Evolutionary conservation across 1,140 invertebrate species (phyloP).

Genomic region (Arctopsyche grandis): DNA sequence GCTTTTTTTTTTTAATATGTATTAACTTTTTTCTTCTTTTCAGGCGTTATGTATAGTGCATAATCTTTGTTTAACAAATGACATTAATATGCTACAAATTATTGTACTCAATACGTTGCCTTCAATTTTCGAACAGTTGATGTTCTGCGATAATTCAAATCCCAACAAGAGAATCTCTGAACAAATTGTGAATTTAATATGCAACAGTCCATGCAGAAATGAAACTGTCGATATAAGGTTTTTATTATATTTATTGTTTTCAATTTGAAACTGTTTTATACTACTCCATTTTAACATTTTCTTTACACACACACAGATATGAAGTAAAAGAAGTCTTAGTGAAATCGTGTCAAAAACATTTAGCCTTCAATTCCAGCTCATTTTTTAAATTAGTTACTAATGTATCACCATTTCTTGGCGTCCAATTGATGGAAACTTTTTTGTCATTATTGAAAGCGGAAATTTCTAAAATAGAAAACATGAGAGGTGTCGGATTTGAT

Average conservation of each 20-base stretch:
- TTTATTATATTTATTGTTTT: conserved; percentile 26
- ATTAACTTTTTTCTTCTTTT: conserved; percentile 10
- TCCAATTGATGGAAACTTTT: conserved; percentile 33
- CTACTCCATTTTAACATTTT: no score
- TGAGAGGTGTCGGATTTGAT: conserved; percentile 53
- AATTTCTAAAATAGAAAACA: conserved; percentile 51
- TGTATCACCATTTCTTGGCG: conserved; percentile 12
- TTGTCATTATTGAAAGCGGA: conserved; percentile 42
- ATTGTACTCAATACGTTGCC: conserved; percentile 38
- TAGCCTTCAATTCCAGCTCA: conserved; percentile 49
- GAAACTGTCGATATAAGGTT: conserved; percentile 29
- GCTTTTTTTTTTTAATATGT: background rate
- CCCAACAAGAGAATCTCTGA: conserved; percentile 49
- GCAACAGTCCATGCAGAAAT: conserved; percentile 38
- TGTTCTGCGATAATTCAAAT: conserved; percentile 50
- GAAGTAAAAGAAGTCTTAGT: conserved; percentile 42
- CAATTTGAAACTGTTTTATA: no score
- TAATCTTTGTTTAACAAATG: conserved; percentile 33
- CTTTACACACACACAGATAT: no score
- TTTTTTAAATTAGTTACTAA: conserved; percentile 49
- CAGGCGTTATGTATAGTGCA: conserved; percentile 48
- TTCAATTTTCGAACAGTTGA: conserved; percentile 51
- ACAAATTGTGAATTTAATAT: conserved; percentile 45
- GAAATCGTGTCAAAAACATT: conserved; percentile 47
- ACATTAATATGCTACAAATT: conserved; percentile 39